These are phyloP conservation scores for Drosophila fuyamai DNA, from an alignment of 1,140 invertebrate genomes.

Conservation along the genomic window DNA sequence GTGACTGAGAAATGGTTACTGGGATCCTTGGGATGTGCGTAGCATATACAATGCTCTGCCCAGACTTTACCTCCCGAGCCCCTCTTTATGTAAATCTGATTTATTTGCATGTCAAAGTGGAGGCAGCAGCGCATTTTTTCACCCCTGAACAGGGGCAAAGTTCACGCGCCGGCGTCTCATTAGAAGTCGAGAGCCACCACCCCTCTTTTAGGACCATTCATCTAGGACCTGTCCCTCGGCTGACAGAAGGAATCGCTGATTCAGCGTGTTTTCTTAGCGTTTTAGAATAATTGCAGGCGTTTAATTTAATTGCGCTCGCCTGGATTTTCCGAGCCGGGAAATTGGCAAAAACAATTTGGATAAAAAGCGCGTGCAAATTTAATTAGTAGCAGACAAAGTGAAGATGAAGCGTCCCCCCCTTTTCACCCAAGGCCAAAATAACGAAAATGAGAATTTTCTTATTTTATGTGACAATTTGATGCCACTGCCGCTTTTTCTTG, in stretches of 20 bases:
- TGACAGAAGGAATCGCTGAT: constrained; percentile 41
- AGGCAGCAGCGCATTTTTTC: constrained; percentile 32
- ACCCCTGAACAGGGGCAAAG: constrained; percentile 6
- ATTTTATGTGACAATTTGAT: constrained; percentile 62
- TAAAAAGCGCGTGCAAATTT: constrained; percentile 73
- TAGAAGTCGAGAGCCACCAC: constrained; percentile 29
- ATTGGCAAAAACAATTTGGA: constrained; percentile 62
- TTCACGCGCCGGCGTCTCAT: constrained; percentile 50
- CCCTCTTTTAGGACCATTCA: constrained; percentile 13
- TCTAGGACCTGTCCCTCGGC: constrained; percentile 18
- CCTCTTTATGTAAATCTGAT: constrained; percentile 81
- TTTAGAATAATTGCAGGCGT: constrained; percentile 80
- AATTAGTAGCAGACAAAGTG: constrained; percentile 75
- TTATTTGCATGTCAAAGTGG: constrained; percentile 84
- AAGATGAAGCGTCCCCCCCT: constrained; percentile 43
- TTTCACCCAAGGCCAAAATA: constrained; percentile 16
- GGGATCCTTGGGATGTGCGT: constrained; percentile 27
- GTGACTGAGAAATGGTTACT: constrained; percentile 48
- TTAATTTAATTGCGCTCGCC: constrained; percentile 80
- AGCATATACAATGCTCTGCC: constrained; percentile 31
- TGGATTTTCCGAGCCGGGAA: constrained; percentile 54
- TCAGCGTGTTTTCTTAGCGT: constrained; percentile 64
- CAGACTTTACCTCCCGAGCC: constrained; percentile 13
- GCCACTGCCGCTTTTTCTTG: constrained; percentile 6
- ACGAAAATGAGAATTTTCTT: constrained; percentile 35